Evolutionary conservation across 2,888 invertebrate species (phyloP), one percentile per base, ranked within the genome.

Genomic region (Allophyes oxyacanthae): DNA sequence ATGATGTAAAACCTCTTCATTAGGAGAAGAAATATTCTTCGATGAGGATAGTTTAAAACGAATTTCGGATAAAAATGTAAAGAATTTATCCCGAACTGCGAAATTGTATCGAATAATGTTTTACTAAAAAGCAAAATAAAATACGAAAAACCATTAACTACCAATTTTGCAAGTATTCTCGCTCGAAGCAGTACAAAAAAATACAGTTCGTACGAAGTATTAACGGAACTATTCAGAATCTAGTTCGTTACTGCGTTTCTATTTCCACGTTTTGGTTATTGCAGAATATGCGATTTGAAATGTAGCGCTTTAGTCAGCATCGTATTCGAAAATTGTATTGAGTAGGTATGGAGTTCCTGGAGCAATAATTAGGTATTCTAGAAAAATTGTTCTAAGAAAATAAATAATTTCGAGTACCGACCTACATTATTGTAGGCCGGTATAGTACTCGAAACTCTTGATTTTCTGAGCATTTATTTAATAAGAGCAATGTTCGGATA

Each of bases 251-350:
- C 13, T 34, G 38, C 50, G 44, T 15, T 48, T 26, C 50, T 66
- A 66, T 49, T 61, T 42, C 25, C 38, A 67, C 38, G 45, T 56
- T 61, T 66, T 67, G 15, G 45, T 66, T 45, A 52, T 53, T 53
- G 34, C 45, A 55, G 36, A 65, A 66, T 50, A 60, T 33, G 48
- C 13, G 30, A 15, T 51, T 46, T 50, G 46, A 36, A 61, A 55
- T 51, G 20, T 51, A 20, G 32, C 42, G 55, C 45, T 49, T 52
- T 56, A 45, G 37, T 66, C 48, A 64, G 53, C 36, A 15, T 38
- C 60, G 46, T 42, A 14, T 51, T 54, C 43, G 30, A 55, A 54
- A 32, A 30, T 32, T 48, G 32, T 25, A 33, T 37, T 20, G 25
- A 26, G 26, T 5, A 25, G n/a, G n/a, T n/a, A n/a, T n/a, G n/a